Base-by-base conservation (phyloP, 1,140 invertebrate genomes). In the Paramacrobiotus metropolitanus region DNA sequence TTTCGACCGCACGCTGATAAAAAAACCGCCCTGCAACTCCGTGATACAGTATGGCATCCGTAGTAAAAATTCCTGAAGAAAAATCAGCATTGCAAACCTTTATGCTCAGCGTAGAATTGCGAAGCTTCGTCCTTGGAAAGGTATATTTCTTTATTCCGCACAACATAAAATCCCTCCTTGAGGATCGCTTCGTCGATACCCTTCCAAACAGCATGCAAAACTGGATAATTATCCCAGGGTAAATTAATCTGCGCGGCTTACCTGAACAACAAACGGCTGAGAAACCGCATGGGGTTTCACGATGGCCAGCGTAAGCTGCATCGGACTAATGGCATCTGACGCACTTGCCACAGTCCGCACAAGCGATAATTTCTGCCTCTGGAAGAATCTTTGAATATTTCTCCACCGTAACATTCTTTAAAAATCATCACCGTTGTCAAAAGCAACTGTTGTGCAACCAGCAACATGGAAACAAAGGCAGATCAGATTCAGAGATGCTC, bases 1-100 rank as follows among this genome's bases (percentile, higher is more conserved):
- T 89, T 29, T 82, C 85, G 1, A 86, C 75, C 15, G 92, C 73
- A 61, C 88, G 77, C 68, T 89, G 83, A 67, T 82, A 90, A 74
- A 91, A 93, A 74, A 92, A 91, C 71, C 84, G 86, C 1, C 70
- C 72, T 73, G 66, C 61, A 40, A 40, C 34, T 30, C n/a, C 30
- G 21, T 15, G 3, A 9, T 24, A 24, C 31, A 18, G 55, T 44
- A 30, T 44, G 20, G 24, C 59, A 64, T 28, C 15, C 18, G 4
- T 31, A 60, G 24, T 61, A 31, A 40, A 31, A 62, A 45, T 61
- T 45, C 29, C 44, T 31, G 28, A 15, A 63, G 30, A 29, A 63
- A 63, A 40, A 40, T 40, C 34, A n/a, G 34, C 9, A 40, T 40
- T n/a, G 34, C 9, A 40, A 40, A 40, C 34, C 34, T 9, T n/a